Conservation (phyloP, 2,888 invertebrate species). For the Noctua janthina region DNA sequence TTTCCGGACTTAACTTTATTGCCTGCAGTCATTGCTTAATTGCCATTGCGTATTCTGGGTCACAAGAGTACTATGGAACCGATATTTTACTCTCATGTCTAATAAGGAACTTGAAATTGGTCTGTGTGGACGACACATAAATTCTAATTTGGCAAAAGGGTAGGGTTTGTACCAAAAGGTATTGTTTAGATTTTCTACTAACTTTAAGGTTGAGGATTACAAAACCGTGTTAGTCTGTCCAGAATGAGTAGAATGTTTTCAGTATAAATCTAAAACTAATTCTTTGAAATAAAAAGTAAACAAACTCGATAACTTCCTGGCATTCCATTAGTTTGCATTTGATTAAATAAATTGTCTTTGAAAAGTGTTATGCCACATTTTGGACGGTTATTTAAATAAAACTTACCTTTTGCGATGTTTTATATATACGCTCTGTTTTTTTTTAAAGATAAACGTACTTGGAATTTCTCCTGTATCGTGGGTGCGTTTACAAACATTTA, state of each 20-base stretch:
- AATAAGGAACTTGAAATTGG: conserved; percentile 56
- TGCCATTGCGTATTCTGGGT: conserved; percentile 34
- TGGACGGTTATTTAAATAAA: too few relatives aligned
- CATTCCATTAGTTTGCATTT: not conserved
- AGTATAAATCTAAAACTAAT: not conserved
- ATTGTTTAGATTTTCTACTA: conserved; percentile 29
- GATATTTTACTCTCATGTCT: conserved; percentile 49
- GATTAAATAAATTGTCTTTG: not conserved
- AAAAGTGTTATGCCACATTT: too few relatives aligned
- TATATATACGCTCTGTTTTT: too few relatives aligned
- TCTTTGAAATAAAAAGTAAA: not conserved
- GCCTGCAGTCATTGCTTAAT: conserved; percentile 42
- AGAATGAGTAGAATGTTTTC: not conserved
- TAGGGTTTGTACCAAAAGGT: conserved; percentile 15
- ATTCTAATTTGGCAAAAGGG: conserved; percentile 51
- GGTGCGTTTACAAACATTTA: too few relatives aligned
- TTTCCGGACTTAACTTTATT: conserved; percentile 40
- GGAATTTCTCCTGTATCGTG: too few relatives aligned
- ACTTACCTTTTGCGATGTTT: too few relatives aligned
- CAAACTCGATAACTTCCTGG: not conserved
- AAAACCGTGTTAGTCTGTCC: not conserved
- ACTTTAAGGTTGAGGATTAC: conserved; percentile 18
- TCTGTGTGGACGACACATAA: conserved; percentile 47
- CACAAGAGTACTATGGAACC: conserved; percentile 14
- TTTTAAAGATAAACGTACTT: too few relatives aligned